Evolutionary conservation across 2,113 vertebrate genomes (phyloP).

Genomic region (Gambusia holbrooki): DNA sequence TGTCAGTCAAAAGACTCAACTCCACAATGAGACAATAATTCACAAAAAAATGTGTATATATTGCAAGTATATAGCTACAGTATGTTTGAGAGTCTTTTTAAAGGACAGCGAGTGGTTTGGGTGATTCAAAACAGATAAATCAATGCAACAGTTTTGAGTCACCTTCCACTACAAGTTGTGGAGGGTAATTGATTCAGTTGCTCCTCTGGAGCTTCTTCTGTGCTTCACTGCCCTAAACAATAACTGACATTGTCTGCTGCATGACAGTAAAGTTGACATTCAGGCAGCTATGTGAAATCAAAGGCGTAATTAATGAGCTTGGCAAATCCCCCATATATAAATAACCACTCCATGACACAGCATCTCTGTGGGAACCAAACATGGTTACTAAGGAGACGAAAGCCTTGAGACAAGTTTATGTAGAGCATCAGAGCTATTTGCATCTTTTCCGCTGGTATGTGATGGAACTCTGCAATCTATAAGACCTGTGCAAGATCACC

Average conservation of each 20-base stretch:
- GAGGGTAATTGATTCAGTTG: conserved; percentile 63
- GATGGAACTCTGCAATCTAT: neutral
- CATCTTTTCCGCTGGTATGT: neutral
- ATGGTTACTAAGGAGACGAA: conserved; percentile 13
- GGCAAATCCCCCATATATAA: conserved; percentile 30
- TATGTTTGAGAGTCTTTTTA: neutral
- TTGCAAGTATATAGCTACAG: no score
- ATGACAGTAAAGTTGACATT: conserved; percentile 41
- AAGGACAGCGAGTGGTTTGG: conserved; percentile 38
- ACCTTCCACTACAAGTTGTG: conserved; percentile 48
- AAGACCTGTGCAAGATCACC: no score
- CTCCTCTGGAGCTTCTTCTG: conserved; percentile 38
- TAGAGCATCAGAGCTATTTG: conserved; percentile 15
- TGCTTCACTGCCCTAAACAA: conserved; percentile 42
- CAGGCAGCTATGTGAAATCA: conserved; percentile 16
- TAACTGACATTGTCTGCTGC: conserved; percentile 50
- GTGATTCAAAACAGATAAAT: conserved; percentile 61
- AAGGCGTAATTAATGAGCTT: conserved; percentile 33
- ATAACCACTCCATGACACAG: conserved; percentile 13
- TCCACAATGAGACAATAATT: no score
- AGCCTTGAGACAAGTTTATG: conserved; percentile 8
- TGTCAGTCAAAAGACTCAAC: no score
- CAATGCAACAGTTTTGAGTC: conserved; percentile 51
- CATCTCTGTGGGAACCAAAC: conserved; percentile 21
- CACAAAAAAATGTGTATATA: no score